Conservation (phyloP, 2,797 vertebrate species). For the Sarcoramphus papa region DNA sequence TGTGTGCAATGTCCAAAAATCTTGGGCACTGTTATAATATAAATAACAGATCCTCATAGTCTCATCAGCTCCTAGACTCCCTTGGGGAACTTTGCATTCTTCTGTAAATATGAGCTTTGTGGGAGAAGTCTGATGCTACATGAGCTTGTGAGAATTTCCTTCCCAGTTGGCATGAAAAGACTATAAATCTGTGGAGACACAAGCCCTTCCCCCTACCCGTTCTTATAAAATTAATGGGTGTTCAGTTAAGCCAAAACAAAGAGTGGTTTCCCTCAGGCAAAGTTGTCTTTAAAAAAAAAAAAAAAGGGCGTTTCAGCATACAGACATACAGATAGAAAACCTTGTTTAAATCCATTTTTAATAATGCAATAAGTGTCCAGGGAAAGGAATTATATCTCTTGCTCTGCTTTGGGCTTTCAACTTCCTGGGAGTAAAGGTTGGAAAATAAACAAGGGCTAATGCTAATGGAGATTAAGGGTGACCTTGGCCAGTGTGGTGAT, state of each 20-base stretch:
- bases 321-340: background rate
- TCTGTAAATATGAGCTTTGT: conserved; percentile 60
- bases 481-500: background rate
- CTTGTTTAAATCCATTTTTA: conserved; percentile 42
- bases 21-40: conserved; percentile 18
- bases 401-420: background rate
- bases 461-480: conserved; percentile 2
- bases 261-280: conserved; percentile 44
- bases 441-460: conserved; percentile 24
- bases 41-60: conserved; percentile 52
- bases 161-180: conserved; percentile 49
- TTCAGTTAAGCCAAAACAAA: conserved; percentile 58
- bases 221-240: conserved; percentile 59
- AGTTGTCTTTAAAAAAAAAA: background rate
- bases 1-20: background rate
- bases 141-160: conserved; percentile 51
- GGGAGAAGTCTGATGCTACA: conserved; percentile 58
- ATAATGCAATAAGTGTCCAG: conserved; percentile 24
- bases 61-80: conserved; percentile 55
- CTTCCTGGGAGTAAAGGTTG: conserved; percentile 10
- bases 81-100: conserved; percentile 52
- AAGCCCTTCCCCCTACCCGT: conserved; percentile 13
- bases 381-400: conserved; percentile 7
- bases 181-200: conserved; percentile 51
- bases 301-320: background rate